Percentiles rank a stretch among this genome's conserved stretches.
These are phyloP conservation scores for Cepaea nemoralis DNA, from an alignment of 1,140 invertebrate species.

Conservation along the genomic window DNA sequence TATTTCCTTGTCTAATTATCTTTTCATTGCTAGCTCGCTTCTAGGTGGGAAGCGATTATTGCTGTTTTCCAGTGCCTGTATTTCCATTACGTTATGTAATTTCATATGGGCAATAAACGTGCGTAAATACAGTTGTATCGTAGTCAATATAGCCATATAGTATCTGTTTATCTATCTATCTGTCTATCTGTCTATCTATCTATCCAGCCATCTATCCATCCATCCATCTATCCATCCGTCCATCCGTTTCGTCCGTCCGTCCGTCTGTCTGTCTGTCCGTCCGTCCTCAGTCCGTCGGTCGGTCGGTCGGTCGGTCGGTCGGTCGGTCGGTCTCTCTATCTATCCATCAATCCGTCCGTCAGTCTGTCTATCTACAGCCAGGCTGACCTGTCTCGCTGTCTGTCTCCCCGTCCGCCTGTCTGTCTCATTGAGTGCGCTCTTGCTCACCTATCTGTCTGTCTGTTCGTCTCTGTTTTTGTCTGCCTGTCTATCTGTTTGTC, in stretches of 20 bases:
- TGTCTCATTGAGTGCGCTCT: background rate
- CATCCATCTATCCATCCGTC: background rate
- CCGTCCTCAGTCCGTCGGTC: too few species aligned
- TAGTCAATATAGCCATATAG: too few species aligned
- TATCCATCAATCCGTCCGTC: background rate
- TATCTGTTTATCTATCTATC: background rate
- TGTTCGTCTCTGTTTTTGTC: background rate
- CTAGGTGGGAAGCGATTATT: too few species aligned
- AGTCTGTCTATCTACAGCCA: background rate
- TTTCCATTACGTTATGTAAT: background rate
- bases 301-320: background rate
- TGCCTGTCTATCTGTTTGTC: background rate
- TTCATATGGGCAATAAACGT: background rate
- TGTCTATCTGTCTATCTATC: background rate
- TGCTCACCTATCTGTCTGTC: background rate
- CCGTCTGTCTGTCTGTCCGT: background rate
- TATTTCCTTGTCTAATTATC: too few species aligned
- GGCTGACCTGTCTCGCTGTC: background rate
- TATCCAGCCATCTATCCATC: background rate
- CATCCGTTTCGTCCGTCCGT: background rate
- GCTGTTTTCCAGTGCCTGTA: too few species aligned
- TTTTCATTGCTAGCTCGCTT: too few species aligned
- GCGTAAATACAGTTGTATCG: background rate
- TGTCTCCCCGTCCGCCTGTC: background rate
- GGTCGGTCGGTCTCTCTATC: background rate